Conservation (phyloP, 2,113 vertebrate genomes). For the Dermatemys mawii region DNA sequence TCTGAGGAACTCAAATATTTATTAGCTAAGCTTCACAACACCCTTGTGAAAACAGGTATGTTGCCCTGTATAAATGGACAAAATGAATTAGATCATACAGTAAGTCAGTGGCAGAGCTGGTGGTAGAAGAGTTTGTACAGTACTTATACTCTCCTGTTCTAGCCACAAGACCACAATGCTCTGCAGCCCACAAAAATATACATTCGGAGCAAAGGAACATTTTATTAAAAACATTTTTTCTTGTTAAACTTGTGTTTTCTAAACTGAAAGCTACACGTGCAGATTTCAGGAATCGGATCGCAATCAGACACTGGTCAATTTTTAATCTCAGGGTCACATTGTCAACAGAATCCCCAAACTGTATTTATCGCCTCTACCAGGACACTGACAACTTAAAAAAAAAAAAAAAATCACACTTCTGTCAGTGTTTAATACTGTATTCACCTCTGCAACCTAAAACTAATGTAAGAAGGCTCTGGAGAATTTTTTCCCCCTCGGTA, state of each 20-base stretch:
- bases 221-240: neutral
- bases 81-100: neutral
- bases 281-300: neutral
- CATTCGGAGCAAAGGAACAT: neutral
- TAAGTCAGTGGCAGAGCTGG: neutral
- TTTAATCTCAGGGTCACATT: neutral
- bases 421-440: neutral
- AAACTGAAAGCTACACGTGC: neutral
- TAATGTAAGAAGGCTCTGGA: neutral
- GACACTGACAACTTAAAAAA: neutral
- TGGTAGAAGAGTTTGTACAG: neutral
- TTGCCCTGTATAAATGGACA: neutral
- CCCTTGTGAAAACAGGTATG: neutral
- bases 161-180: neutral
- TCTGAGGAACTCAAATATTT: accelerated
- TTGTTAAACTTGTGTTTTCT: neutral
- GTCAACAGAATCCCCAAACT: neutral
- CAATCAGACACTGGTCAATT: accelerated
- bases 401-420: neutral
- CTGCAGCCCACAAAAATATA: neutral
- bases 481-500: neutral
- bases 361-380: neutral
- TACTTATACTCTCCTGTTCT: neutral
- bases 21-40: neutral
- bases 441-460: neutral